Conservation (phyloP, 2,888 invertebrate species). For the Mellilla xanthometata region DNA sequence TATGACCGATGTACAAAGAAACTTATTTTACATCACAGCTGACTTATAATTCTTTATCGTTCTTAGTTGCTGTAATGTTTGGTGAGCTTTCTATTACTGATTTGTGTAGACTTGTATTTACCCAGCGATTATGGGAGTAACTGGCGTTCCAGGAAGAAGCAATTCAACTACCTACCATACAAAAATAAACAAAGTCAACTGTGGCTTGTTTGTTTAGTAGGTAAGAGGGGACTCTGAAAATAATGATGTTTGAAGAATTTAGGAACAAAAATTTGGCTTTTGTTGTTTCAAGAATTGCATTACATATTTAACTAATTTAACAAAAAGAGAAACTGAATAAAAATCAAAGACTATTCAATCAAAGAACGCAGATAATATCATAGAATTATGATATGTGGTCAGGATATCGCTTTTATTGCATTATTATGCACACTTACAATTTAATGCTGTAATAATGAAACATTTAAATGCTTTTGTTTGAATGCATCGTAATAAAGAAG, state of each 20-base stretch:
- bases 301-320: constrained; percentile 37
- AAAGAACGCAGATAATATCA: no score
- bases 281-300: constrained; percentile 39
- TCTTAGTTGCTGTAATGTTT: constrained; percentile 19
- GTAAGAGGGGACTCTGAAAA: constrained; percentile 60
- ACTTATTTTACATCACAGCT: no score
- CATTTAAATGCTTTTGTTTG: constrained; percentile 27
- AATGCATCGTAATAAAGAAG: constrained; percentile 37
- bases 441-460: constrained; percentile 41
- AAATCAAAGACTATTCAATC: no score
- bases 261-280: constrained; percentile 47
- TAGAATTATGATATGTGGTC: constrained; percentile 16
- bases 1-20: no score
- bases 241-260: constrained; percentile 69
- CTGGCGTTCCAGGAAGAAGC: constrained; percentile 68
- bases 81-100: constrained; percentile 33
- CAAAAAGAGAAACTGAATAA: no score
- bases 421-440: constrained; percentile 41
- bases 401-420: constrained; percentile 35
- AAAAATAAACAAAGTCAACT: constrained; percentile 74
- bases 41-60: constrained; percentile 13
- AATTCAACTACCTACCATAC: constrained; percentile 67
- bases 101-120: constrained; percentile 55
- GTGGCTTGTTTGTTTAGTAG: constrained; percentile 70
- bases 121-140: constrained; percentile 66